Base-by-base conservation (phyloP, 2,888 invertebrate genomes). In the Ferrisia virgata region DNA sequence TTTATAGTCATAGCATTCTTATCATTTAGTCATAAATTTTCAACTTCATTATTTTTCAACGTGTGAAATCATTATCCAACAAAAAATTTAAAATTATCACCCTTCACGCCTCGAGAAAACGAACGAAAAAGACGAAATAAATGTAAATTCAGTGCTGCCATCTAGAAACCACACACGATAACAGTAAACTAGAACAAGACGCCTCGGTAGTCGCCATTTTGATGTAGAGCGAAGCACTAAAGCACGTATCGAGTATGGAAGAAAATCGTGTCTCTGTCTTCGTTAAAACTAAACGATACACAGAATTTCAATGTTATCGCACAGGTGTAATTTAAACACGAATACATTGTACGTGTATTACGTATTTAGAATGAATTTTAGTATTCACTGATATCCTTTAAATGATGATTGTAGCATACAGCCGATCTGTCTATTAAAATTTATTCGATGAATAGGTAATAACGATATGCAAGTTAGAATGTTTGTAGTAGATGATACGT, bases 81-180 rank as follows among this genome's bases (percentile, higher is more conserved):
- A 36, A 36, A 36, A 36, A 36, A 36, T 36, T 36, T 36, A 47
- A 47, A 64, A 28, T 9, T 53, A 25, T n/a, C n/a, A n/a, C n/a
- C n/a, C n/a, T n/a, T n/a, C n/a, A n/a, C n/a, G n/a, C n/a, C n/a
- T n/a, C n/a, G n/a, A n/a, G n/a, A n/a, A n/a, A n/a, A n/a, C 28
- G 28, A 2, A 64, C 58, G 25, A n/a, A n/a, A 25, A 64, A 22
- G 13, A 25, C 25, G 11, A 64, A 64, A 3, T 64, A 64, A 64
- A 25, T 28, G 33, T 18, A n/a, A 33, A 72, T 72, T 72, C 72
- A 72, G 72, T 72, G 72, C 72, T 72, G 72, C 72, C 18, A 72
- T 72, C 72, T 72, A n/a, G 25, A 58, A 58, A 58, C 22, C 22
- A 25, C 58, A 1, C 9, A 72, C 72, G n/a, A 72, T 33, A 5